phyloP scores from a whole-genome alignment of 2,888 invertebrate genomes.

The Lydus trimaculatus region DNA sequence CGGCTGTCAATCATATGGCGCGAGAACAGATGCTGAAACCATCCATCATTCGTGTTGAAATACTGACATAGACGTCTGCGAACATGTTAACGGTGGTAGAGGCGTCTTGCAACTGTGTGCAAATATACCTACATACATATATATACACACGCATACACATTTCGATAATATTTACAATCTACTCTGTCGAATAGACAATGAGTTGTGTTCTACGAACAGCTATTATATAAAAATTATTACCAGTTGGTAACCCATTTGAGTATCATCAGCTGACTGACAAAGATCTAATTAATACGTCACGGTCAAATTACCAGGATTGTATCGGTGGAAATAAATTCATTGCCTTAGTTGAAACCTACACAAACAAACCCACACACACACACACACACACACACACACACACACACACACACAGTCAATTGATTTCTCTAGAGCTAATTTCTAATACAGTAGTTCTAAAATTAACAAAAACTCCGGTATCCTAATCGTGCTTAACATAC shows the following conservation, averaged over 20 bases:
- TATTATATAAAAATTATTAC: slow-evolving; percentile 4
- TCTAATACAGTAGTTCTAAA: slow-evolving; percentile 22
- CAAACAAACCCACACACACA: no score
- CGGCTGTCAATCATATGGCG: slow-evolving; percentile 47
- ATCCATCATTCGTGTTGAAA: slow-evolving; percentile 40
- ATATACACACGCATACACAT: not conserved
- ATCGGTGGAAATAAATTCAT: not conserved
- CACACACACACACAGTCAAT: not conserved
- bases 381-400: no score
- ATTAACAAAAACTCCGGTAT: slow-evolving; percentile 23
- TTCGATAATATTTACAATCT: not conserved
- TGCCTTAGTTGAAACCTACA: not conserved
- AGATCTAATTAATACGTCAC: slow-evolving; percentile 12
- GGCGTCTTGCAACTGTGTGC: slow-evolving; percentile 3
- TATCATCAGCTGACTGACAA: not conserved
- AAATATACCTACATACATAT: not conserved
- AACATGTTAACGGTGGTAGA: slow-evolving; percentile 30
- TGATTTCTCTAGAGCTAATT: not conserved
- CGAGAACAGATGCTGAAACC: slow-evolving; percentile 47
- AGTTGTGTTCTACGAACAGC: not conserved
- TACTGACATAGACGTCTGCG: slow-evolving; percentile 36
- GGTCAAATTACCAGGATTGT: not conserved
- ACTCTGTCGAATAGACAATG: not conserved
- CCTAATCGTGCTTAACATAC: slow-evolving; percentile 30
- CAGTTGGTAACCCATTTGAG: not conserved